phyloP scores from a whole-genome alignment of 1,140 invertebrate genomes.

The Lepidurus apus region DNA sequence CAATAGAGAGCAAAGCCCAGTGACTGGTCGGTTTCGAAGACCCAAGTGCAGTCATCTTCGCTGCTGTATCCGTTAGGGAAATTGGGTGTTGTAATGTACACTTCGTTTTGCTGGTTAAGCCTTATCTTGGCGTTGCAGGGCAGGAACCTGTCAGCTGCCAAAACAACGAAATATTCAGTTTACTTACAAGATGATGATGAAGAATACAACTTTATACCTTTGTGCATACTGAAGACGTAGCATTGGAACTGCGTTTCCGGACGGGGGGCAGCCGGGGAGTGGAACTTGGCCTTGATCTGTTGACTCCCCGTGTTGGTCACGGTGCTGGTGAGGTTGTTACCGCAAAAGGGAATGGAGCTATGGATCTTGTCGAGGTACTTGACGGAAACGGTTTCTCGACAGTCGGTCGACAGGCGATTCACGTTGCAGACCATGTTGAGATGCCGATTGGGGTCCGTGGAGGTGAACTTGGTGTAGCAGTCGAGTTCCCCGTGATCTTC shows the following conservation, averaged over 20 bases:
- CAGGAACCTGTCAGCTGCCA: background rate
- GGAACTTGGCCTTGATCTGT: background rate
- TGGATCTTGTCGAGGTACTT: background rate
- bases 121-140: background rate
- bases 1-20: background rate
- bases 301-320: background rate
- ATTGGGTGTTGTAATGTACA: background rate
- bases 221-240: background rate
- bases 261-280: background rate
- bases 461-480: background rate
- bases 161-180: background rate
- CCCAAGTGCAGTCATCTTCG: background rate
- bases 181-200: background rate
- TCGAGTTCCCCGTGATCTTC: background rate
- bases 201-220: background rate
- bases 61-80: background rate
- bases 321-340: background rate
- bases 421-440: background rate
- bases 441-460: background rate
- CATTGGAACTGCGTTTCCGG: background rate
- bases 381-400: background rate
- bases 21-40: background rate
- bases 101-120: background rate
- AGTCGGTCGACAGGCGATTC: background rate
- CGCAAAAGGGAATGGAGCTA: background rate